Evolutionary conservation across 92 coral and sea anemone genomes (phyloP).

Genomic region (Scolanthus callimorphus): DNA sequence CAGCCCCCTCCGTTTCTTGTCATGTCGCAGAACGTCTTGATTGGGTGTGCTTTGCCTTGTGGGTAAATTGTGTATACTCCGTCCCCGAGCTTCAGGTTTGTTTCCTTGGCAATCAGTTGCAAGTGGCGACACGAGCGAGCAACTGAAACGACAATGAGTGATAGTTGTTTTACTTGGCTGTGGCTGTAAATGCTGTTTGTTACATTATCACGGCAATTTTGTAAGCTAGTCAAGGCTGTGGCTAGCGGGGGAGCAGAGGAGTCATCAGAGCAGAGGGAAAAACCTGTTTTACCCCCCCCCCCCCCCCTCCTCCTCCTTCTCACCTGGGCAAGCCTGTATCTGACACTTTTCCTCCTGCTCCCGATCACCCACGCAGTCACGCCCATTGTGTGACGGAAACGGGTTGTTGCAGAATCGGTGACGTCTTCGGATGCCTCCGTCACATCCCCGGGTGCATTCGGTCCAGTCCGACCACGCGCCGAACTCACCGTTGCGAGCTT

Average conservation of each 20-base stretch:
- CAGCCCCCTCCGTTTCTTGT: constrained; percentile 79
- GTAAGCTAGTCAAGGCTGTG: too few species aligned
- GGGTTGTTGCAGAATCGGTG: constrained; percentile 59
- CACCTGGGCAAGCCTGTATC: constrained; percentile 41
- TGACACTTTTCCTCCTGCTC: constrained; percentile 30
- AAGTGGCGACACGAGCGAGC: constrained; percentile 66
- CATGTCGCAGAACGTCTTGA: constrained; percentile 67
- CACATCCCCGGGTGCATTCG: constrained; percentile 29
- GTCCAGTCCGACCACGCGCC: constrained; percentile 40
- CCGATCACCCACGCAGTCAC: constrained; percentile 22
- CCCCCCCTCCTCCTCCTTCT: too few species aligned
- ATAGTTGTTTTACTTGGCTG: too few species aligned
- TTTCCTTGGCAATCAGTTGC: constrained; percentile 27
- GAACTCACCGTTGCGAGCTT: constrained; percentile 36
- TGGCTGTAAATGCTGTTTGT: too few species aligned
- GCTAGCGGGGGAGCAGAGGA: too few species aligned
- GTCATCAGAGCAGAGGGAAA: too few species aligned
- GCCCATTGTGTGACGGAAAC: constrained; percentile 28
- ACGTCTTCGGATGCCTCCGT: constrained; percentile 30
- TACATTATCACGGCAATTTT: too few species aligned
- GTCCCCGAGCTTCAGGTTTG: constrained; percentile 40
- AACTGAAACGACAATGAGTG: constrained; percentile 31
- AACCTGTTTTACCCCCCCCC: too few species aligned
- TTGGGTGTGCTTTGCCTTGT: constrained; percentile 21
- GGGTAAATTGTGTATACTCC: constrained; percentile 80